These are phyloP conservation scores for Cyrtorhinus lividipennis DNA, from an alignment of 1,140 invertebrate genomes.

Conservation along the genomic window DNA sequence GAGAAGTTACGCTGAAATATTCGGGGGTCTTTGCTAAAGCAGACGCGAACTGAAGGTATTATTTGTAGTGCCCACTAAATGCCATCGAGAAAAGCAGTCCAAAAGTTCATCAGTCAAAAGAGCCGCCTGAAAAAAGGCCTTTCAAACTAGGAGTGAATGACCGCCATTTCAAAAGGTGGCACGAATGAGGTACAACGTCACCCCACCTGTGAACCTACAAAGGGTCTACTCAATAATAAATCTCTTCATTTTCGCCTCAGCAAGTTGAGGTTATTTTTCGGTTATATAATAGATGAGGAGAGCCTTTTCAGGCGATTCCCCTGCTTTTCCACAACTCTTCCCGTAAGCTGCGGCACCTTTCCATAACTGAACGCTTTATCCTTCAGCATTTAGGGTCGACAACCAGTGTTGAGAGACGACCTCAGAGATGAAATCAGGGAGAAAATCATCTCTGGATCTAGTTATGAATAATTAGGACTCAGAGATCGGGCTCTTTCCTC, in stretches of 20 bases:
- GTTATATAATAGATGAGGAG: constrained; percentile 6
- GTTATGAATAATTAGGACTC: not conserved
- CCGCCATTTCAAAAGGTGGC: not conserved
- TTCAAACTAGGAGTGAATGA: not conserved
- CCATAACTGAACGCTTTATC: not conserved
- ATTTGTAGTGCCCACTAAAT: no score
- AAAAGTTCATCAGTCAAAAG: no score
- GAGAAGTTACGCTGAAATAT: no score
- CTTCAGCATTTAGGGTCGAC: no score
- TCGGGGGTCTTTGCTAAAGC: no score
- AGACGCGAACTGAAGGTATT: no score
- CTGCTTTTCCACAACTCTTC: not conserved
- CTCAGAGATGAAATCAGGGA: no score
- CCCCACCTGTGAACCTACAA: not conserved
- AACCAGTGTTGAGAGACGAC: no score
- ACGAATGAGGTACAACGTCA: not conserved
- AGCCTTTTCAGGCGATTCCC: not conserved
- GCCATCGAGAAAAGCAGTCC: no score
- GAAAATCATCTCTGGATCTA: no score
- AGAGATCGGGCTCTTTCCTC: not conserved
- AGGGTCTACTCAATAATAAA: constrained; percentile 3
- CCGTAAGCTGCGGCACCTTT: not conserved
- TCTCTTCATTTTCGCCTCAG: constrained; percentile 5
- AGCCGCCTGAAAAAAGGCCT: no score
- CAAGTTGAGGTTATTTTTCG: not conserved